Evolutionary conservation across 1,140 invertebrate species (phyloP), one percentile per base, ranked within the genome.

Genomic region (Heliconius melpomene): DNA sequence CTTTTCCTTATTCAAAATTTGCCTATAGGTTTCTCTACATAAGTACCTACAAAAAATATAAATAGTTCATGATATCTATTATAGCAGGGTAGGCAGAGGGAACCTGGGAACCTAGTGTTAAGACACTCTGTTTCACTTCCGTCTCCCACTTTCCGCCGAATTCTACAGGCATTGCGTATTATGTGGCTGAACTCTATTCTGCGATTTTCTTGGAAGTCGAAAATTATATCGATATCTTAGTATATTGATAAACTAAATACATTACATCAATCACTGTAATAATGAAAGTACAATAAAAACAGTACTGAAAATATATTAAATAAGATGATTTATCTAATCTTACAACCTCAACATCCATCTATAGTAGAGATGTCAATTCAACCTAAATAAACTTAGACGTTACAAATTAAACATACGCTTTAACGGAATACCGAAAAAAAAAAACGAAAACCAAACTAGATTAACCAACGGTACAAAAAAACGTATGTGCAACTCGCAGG

Each of bases 381-480:
- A 29, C 60, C 60, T 29, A 66, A 66, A 66, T 66, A 66, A 29
- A n/a, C 13, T 16, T 6, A 66, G 13, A 66, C 60, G 60, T 77
- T 70, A 66, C 74, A 66, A 76, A 66, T 76, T 26, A 70, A 76
- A 36, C 23, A 32, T 66, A n/a, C 9, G 26, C 71, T 52, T 72
- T 77, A 80, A 77, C 75, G 70, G 75, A 60, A 29, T 66, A n/a
- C 70, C 71, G 71, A 81, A 81, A 52, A 16, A 40, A 38, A 46
- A 46, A 52, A 74, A 78, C 52, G 57, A 36, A 76, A 76, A 57
- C 23, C 77, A 40, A 84, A 80, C 78, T 78, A 76, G 76, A 82
- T 74, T 82, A 77, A 73, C 75, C 5, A 80, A 84, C 79, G 71
- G 83, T 82, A 79, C 72, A 81, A 79, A 82, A 82, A 79, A 75